These are phyloP conservation scores for Xiphias gladius DNA, from an alignment of 2,113 vertebrate species.

Conservation along the genomic window DNA sequence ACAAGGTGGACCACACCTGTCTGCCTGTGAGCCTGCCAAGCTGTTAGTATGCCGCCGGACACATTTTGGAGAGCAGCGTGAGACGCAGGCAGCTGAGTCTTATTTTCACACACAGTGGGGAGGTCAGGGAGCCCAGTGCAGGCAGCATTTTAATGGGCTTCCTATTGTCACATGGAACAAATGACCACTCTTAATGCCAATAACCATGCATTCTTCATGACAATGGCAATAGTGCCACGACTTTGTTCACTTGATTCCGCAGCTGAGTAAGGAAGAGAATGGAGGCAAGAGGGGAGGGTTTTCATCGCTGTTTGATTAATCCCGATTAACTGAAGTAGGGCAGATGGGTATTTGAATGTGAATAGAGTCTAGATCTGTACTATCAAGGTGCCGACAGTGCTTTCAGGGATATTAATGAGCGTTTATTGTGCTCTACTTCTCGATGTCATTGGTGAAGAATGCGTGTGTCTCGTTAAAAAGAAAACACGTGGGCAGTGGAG, in stretches of 20 bases:
- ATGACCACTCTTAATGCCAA: constrained; percentile 34
- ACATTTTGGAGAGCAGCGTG: constrained; percentile 22
- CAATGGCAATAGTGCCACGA: constrained; percentile 25
- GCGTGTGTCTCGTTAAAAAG: constrained; percentile 27
- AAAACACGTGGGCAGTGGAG: background rate
- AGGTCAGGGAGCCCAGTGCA: constrained; percentile 40
- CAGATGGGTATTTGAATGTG: constrained; percentile 38
- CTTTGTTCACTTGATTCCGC: constrained; percentile 32
- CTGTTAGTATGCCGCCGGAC: constrained; percentile 29
- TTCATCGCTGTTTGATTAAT: constrained; percentile 35
- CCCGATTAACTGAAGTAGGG: constrained; percentile 17
- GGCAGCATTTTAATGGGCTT: constrained; percentile 57
- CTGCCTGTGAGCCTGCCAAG: constrained; percentile 4
- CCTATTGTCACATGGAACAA: constrained; percentile 48
- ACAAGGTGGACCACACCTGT: constrained; percentile 14
- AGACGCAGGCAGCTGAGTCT: constrained; percentile 38
- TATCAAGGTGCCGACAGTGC: background rate
- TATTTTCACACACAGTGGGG: constrained; percentile 56
- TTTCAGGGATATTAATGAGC: constrained; percentile 15
- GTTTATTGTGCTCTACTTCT: background rate
- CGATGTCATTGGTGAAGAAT: constrained; percentile 11
- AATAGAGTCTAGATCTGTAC: constrained; percentile 7
- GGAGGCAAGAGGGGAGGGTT: background rate
- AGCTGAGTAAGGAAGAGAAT: constrained; percentile 29
- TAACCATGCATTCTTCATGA: constrained; percentile 18